phyloP scores from a whole-genome alignment of 2,888 invertebrate species.

The Agrotis clavis region DNA sequence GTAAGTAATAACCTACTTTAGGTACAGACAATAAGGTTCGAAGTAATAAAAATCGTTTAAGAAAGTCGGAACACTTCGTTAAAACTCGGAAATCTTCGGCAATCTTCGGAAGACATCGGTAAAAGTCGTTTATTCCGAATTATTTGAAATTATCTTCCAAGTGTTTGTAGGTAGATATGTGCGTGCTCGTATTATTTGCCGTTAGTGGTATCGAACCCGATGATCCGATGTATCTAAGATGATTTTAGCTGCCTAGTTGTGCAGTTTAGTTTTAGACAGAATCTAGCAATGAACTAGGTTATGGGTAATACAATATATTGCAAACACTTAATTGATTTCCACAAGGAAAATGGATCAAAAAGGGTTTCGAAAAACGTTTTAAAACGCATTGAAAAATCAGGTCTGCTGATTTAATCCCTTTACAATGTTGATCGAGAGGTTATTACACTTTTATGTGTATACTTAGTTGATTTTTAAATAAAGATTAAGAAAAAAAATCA shows the following conservation, averaged over 20 bases:
- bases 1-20: slow-evolving; percentile 34
- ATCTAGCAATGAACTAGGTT: background rate
- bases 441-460: too few species aligned
- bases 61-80: slow-evolving; percentile 15
- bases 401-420: too few species aligned
- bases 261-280: background rate
- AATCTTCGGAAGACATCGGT: slow-evolving; percentile 13
- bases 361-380: too few species aligned
- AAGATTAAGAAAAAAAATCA: too few species aligned
- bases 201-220: slow-evolving; percentile 39
- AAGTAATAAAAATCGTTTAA: slow-evolving; percentile 20
- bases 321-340: too few species aligned
- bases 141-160: slow-evolving; percentile 24
- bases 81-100: slow-evolving; percentile 5
- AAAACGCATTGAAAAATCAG: too few species aligned
- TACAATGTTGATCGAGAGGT: too few species aligned
- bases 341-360: too few species aligned
- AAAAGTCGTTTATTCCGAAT: slow-evolving; percentile 13
- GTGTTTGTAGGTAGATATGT: slow-evolving; percentile 6
- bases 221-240: background rate
- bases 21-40: slow-evolving; percentile 20
- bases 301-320: too few species aligned
- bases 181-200: slow-evolving; percentile 40
- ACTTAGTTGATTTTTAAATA: too few species aligned
- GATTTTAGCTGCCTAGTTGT: background rate